Conservation (phyloP, 2,888 invertebrate genomes). For the Brachynemurus nebulosus region DNA sequence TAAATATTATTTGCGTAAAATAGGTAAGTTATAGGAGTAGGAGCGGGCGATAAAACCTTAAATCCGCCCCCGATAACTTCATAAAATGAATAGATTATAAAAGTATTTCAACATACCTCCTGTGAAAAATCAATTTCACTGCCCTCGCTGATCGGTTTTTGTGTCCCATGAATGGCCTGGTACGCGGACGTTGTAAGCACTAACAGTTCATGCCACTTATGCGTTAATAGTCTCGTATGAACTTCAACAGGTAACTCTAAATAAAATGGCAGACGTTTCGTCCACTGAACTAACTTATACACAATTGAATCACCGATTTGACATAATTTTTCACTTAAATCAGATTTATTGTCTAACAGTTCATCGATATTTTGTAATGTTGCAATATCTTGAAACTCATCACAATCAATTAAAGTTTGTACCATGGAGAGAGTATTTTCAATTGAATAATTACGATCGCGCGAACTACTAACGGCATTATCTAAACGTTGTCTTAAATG, state of each 20-base stretch:
- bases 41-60: too few relatives aligned
- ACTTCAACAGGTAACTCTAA: constrained; percentile 91
- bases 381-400: constrained; percentile 92
- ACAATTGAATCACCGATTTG: constrained; percentile 97
- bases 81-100: constrained; percentile 3
- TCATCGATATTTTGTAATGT: constrained; percentile 84
- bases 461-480: constrained; percentile 38
- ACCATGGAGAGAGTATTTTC: constrained; percentile 82
- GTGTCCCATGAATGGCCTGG: constrained; percentile 72
- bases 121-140: constrained; percentile 68
- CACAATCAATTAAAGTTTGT: constrained; percentile 86
- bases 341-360: constrained; percentile 79
- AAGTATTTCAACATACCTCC: constrained; percentile 46
- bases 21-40: too few relatives aligned
- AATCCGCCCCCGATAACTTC: too few relatives aligned
- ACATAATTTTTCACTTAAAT: constrained; percentile 83
- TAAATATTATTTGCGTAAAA: too few relatives aligned
- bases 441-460: constrained; percentile 35
- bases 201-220: constrained; percentile 95
- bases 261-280: constrained; percentile 94
- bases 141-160: constrained; percentile 29
- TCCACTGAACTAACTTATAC: constrained; percentile 97
- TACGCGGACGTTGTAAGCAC: constrained; percentile 89
- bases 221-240: constrained; percentile 88
- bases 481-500: constrained; percentile 78